These are phyloP conservation scores for Amphiura filiformis DNA, from an alignment of 35 echinoderm and acorn worm genomes.

Conservation along the genomic window DNA sequence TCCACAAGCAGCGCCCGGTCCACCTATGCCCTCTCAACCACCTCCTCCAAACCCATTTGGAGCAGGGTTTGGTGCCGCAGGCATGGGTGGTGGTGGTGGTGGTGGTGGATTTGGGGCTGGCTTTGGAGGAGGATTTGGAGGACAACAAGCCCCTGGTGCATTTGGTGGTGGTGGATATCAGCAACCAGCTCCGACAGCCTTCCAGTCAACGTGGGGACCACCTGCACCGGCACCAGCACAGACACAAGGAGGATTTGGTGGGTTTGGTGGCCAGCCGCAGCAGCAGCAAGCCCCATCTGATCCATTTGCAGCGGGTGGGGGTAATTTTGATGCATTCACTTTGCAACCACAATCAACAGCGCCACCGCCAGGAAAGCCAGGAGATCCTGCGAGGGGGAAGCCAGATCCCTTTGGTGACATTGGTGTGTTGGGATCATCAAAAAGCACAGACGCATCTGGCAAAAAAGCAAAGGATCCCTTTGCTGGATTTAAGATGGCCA, in stretches of 20 bases:
- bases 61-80: background rate
- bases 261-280: constrained; percentile 34
- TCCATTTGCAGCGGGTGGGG: constrained; percentile 1
- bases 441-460: background rate
- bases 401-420: constrained; percentile 87
- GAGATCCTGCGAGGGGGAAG: constrained; percentile 6
- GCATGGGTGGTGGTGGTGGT: background rate
- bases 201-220: constrained; percentile 29
- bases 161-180: background rate
- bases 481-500: constrained; percentile 83
- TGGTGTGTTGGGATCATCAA: constrained; percentile 42
- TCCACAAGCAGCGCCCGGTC: constrained; percentile 18
- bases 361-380: constrained; percentile 21
- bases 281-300: background rate
- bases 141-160: background rate
- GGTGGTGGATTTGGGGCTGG: background rate
- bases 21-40: background rate
- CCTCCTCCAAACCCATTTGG: constrained; percentile 67
- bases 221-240: background rate
- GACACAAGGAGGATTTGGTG: background rate
- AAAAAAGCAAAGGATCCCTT: constrained; percentile 80
- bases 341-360: constrained; percentile 39
- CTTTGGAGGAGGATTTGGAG: constrained; percentile 9
- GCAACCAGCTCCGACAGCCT: constrained; percentile 19
- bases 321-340: constrained; percentile 20